A percentile compares a stretch with the other conserved stretches of the same genome.
These are phyloP conservation scores for Procavia capensis DNA, from an alignment of 2,113 vertebrate species.

Conservation along the genomic window DNA sequence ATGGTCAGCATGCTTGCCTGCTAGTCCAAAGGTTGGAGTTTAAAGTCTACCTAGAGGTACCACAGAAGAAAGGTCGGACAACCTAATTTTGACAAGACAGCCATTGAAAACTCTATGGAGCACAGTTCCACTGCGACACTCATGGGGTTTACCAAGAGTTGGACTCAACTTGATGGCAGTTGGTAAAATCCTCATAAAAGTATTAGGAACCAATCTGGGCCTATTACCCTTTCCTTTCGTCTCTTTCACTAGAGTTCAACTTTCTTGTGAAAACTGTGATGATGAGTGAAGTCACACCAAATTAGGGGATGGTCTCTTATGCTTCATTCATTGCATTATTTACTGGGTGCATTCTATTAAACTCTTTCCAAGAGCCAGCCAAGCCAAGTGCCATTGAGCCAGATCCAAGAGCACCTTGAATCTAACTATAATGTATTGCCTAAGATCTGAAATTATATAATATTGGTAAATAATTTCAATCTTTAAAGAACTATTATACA, in stretches of 20 bases:
- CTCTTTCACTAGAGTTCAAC: not conserved
- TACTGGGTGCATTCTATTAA: not conserved
- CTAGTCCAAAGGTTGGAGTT: not conserved
- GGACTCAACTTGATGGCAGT: not conserved
- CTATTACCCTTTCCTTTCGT: not conserved
- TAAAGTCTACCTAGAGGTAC: not conserved
- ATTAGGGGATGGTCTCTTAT: not conserved
- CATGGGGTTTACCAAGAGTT: not conserved
- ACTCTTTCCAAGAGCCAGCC: not conserved
- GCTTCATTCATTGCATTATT: not conserved
- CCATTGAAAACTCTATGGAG: not conserved
- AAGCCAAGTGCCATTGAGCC: no score
- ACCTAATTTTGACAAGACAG: not conserved
- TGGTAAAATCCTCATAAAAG: not conserved
- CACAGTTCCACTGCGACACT: not conserved
- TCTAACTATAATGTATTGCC: not conserved
- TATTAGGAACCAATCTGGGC: not conserved
- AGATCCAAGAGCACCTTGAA: no score
- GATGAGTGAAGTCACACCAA: not conserved
- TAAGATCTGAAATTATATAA: not conserved
- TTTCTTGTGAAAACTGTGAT: not conserved
- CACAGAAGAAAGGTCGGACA: not conserved
- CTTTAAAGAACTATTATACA: slow-evolving; percentile 36
- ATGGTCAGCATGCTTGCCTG: not conserved
- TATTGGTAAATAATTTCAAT: not conserved